Evolutionary conservation across 2,797 vertebrate genomes (phyloP).

Genomic region (Vultur gryphus): DNA sequence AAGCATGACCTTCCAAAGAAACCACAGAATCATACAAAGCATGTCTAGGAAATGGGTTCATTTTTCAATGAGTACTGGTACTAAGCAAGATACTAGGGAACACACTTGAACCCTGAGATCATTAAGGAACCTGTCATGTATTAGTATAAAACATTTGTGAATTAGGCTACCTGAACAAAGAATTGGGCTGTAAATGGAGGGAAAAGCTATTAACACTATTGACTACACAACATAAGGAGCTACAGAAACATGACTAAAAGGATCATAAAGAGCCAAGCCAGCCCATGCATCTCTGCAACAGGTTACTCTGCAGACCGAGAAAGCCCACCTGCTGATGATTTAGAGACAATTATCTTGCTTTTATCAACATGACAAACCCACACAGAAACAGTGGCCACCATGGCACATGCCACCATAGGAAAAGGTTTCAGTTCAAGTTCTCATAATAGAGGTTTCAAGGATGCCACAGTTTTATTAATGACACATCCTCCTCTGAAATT

Average conservation of each 20-base stretch:
- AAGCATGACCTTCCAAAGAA: neutral
- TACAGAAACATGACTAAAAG: neutral
- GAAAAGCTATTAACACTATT: neutral
- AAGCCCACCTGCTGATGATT: neutral
- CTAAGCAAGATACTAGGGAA: neutral
- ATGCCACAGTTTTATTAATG: neutral
- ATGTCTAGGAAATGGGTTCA: accelerated
- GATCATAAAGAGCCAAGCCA: neutral
- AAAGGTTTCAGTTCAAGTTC: neutral
- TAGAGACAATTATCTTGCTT: neutral
- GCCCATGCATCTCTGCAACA: neutral
- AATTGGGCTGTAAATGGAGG: neutral
- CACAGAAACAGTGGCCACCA: neutral
- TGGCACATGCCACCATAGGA: neutral
- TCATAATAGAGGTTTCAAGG: neutral
- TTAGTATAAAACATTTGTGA: neutral
- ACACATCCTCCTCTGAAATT: neutral
- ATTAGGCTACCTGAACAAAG: neutral
- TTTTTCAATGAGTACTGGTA: neutral
- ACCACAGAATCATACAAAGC: neutral
- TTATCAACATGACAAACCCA: neutral
- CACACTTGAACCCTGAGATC: neutral
- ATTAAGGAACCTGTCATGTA: neutral
- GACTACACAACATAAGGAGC: neutral
- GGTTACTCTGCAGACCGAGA: neutral